A percentile compares a stretch with the other conserved stretches of the same genome.
Conservation (phyloP, 1,140 invertebrate genomes). For the Cyphomyrmex costatus region DNA sequence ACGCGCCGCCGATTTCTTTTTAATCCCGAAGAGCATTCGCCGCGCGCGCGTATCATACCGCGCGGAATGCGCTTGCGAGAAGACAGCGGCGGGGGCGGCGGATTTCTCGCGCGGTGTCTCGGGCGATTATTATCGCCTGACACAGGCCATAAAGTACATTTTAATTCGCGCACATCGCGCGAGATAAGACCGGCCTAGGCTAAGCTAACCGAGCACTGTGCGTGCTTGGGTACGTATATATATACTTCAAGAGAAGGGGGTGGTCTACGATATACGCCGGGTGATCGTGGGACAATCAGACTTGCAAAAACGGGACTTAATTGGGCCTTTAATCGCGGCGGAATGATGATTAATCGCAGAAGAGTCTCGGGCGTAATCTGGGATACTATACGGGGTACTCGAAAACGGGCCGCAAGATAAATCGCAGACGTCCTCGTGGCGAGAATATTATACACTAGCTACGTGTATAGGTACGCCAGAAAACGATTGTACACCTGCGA, state of each 20-base stretch:
- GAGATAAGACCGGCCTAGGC: slow-evolving; percentile 64
- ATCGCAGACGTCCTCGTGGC: slow-evolving; percentile 36
- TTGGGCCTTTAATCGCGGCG: slow-evolving; percentile 77
- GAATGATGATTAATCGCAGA: slow-evolving; percentile 79
- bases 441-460: slow-evolving; percentile 13
- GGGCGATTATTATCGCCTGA: slow-evolving; percentile 74
- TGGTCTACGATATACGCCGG: slow-evolving; percentile 14
- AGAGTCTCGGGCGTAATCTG: slow-evolving; percentile 63
- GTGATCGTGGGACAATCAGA: slow-evolving; percentile 79
- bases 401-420: slow-evolving; percentile 55
- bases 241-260: slow-evolving; percentile 22
- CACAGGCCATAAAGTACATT: slow-evolving; percentile 77
- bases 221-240: slow-evolving; percentile 55
- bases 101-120: slow-evolving; percentile 42
- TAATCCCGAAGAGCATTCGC: not conserved
- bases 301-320: slow-evolving; percentile 80
- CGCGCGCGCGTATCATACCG: not conserved
- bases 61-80: slow-evolving; percentile 5
- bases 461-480: not conserved
- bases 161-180: slow-evolving; percentile 75
- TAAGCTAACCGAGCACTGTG: slow-evolving; percentile 40
- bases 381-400: slow-evolving; percentile 13
- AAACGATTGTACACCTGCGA: slow-evolving; percentile 56
- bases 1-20: slow-evolving; percentile 45
- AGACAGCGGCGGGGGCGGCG: not conserved